Conservation (phyloP, 1,140 invertebrate genomes). For the Hormaphis cornu region DNA sequence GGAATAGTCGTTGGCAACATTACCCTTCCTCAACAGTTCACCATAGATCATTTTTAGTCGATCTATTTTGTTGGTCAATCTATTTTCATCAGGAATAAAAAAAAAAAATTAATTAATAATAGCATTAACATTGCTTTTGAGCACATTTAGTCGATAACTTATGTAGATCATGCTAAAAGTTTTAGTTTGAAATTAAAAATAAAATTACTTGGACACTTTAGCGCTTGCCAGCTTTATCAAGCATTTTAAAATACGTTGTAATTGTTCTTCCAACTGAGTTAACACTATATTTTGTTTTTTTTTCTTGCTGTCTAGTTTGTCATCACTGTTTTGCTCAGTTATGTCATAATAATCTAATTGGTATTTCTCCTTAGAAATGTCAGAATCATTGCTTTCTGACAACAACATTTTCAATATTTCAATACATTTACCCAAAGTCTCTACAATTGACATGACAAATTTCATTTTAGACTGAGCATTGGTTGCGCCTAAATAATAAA, state of each 20-base stretch:
- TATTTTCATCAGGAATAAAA: not conserved
- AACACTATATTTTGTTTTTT: conserved; percentile 44
- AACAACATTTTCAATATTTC: not conserved
- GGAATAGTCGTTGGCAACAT: not conserved
- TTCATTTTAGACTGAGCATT: conserved; percentile 4
- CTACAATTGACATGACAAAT: conserved; percentile 13
- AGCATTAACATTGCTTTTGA: not conserved
- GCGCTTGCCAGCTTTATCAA: conserved; percentile 50
- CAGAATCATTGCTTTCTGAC: conserved; percentile 30
- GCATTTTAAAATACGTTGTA: conserved; percentile 56
- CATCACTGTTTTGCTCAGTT: conserved; percentile 34
- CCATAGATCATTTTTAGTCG: conserved; percentile 1
- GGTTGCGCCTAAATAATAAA: not conserved
- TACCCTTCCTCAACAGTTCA: conserved; percentile 5
- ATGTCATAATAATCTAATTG: not conserved
- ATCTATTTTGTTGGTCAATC: not conserved
- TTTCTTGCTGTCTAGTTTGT: conserved; percentile 35
- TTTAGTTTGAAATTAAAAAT: too few relatives aligned
- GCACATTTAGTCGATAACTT: too few relatives aligned
- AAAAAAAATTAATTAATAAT: too few relatives aligned
- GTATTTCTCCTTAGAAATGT: not conserved
- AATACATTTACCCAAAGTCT: conserved; percentile 9
- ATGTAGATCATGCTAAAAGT: too few relatives aligned
- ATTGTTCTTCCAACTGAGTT: conserved; percentile 53
- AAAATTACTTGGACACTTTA: conserved; percentile 10